Evolutionary conservation across 2,113 vertebrate genomes (phyloP).

Genomic region (Pollimyrus isidori): DNA sequence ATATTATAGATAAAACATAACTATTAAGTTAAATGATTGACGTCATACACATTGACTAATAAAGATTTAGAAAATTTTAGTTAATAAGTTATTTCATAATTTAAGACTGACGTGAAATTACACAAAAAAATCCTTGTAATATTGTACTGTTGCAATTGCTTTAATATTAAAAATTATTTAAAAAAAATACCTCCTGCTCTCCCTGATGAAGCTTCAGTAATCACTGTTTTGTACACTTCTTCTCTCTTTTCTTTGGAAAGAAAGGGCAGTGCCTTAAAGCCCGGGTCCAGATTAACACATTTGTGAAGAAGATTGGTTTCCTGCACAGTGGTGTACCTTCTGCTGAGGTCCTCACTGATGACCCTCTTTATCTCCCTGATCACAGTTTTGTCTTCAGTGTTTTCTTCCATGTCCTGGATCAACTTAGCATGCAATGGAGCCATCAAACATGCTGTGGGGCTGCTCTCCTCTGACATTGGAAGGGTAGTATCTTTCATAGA

Average conservation of each 20-base stretch:
- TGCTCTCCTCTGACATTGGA: slow-evolving; percentile 24
- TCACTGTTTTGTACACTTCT: slow-evolving; percentile 2
- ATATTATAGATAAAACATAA: neutral
- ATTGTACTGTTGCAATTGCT: neutral
- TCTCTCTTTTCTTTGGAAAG: slow-evolving; percentile 11
- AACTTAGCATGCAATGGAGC: slow-evolving; percentile 21
- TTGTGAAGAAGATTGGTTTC: slow-evolving; percentile 11
- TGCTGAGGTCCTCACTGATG: slow-evolving; percentile 25
- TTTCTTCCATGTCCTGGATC: too few relatives aligned
- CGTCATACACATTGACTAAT: neutral
- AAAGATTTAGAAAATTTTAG: neutral
- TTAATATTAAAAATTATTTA: neutral
- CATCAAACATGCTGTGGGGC: slow-evolving; percentile 23
- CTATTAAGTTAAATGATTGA: neutral
- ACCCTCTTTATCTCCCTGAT: slow-evolving; percentile 25
- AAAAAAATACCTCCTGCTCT: too few relatives aligned
- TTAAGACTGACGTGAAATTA: neutral
- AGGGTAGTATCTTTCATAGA: slow-evolving; percentile 23
- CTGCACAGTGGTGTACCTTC: slow-evolving; percentile 11
- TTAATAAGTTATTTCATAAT: neutral
- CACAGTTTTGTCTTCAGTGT: too few relatives aligned
- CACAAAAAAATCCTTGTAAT: neutral
- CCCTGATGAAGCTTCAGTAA: slow-evolving; percentile 18
- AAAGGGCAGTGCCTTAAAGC: slow-evolving; percentile 24
- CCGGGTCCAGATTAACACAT: neutral